These are phyloP conservation scores for Mastomys natalensis DNA, from an alignment of 2,113 vertebrate genomes.

Conservation along the genomic window DNA sequence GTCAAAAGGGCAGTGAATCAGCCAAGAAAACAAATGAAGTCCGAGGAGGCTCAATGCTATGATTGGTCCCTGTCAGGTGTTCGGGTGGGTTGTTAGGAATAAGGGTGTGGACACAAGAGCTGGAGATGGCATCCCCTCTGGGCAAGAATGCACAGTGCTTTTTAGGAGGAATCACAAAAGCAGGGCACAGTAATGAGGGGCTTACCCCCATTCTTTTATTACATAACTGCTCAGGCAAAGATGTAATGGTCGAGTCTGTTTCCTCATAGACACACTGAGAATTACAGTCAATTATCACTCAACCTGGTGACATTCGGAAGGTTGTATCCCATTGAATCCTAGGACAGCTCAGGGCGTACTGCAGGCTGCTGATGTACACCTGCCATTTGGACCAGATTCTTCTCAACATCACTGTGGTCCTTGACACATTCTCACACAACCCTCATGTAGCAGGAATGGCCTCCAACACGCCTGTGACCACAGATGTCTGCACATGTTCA, in stretches of 20 bases:
- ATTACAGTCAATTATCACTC: not conserved
- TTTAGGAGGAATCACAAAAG: not conserved
- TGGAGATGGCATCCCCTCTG: fast-evolving
- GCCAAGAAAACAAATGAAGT: not conserved
- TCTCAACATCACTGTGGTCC: not conserved
- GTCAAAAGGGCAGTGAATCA: not conserved
- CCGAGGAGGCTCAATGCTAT: not conserved
- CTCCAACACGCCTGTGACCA: not conserved
- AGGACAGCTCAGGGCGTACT: fast-evolving
- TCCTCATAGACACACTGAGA: not conserved
- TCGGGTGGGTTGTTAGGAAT: not conserved
- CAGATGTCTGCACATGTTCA: not conserved
- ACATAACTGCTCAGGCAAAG: not conserved
- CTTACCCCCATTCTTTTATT: not conserved
- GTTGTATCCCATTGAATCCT: not conserved
- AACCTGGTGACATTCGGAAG: not conserved
- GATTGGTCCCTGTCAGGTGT: not conserved
- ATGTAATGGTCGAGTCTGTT: not conserved
- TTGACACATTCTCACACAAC: not conserved
- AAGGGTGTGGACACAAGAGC: too few species aligned
- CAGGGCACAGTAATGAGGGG: not conserved
- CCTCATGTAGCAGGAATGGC: fast-evolving
- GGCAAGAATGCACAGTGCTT: not conserved
- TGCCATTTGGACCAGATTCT: not conserved
- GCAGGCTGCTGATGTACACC: not conserved